Evolutionary conservation across 2,888 invertebrate species (phyloP).

Genomic region (Drosophila longiperda): DNA sequence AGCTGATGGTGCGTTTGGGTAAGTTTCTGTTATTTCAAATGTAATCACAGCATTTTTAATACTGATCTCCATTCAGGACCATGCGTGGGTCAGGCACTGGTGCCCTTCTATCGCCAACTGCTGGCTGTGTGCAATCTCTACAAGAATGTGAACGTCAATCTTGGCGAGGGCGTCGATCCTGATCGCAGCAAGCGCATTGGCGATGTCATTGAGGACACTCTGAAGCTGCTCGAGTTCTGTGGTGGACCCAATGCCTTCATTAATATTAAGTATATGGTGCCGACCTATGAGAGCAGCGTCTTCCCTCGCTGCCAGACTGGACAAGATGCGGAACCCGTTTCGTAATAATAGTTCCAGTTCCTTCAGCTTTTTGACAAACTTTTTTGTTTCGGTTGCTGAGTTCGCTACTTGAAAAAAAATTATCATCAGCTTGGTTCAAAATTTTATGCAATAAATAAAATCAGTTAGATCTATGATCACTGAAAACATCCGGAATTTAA

Average conservation of each 20-base stretch:
- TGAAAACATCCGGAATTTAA: neutral
- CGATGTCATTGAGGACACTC: conserved; percentile 95
- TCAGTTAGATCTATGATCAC: conserved; percentile 3
- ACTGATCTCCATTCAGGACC: conserved; percentile 72
- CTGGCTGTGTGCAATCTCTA: conserved; percentile 95
- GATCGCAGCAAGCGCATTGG: conserved; percentile 93
- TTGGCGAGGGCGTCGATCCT: conserved; percentile 95
- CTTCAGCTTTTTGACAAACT: neutral
- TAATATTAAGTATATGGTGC: conserved; percentile 99
- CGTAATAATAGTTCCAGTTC: conserved; percentile 15
- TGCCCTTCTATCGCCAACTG: conserved; percentile 98
- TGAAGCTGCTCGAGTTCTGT: conserved; percentile 94
- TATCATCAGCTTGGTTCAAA: conserved; percentile 48
- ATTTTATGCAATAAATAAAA: conserved; percentile 47
- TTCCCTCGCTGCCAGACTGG: conserved; percentile 68
- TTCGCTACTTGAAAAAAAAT: conserved; percentile 32
- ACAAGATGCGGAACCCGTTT: neutral
- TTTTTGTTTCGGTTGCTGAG: conserved; percentile 27
- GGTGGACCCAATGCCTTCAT: conserved; percentile 98
- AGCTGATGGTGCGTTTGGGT: conserved; percentile 93
- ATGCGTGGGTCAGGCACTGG: conserved; percentile 94
- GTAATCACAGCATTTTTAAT: fast-evolving
- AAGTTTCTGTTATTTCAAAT: conserved; percentile 72
- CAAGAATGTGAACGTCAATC: conserved; percentile 88
- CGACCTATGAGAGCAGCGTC: conserved; percentile 96